Percentiles rank a stretch among this genome's conserved stretches.
Conservation (phyloP, 2,113 vertebrate species). For the Python bivittatus region DNA sequence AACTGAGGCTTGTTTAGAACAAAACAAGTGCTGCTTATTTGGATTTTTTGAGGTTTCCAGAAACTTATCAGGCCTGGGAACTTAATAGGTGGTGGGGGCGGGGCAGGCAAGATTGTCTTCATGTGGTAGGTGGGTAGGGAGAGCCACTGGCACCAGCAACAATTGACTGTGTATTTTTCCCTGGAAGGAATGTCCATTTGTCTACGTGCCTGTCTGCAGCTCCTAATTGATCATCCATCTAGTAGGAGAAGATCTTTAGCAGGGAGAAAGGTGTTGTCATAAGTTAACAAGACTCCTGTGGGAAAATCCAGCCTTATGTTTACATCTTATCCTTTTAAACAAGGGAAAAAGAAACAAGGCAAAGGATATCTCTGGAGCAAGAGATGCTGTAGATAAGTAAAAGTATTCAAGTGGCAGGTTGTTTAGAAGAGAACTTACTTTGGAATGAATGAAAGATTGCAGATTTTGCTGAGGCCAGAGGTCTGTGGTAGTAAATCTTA, state of each 20-base stretch:
- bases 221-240: not conserved
- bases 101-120: not conserved
- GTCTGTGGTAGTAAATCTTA: not conserved
- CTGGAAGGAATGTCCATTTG: not conserved
- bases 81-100: not conserved
- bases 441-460: not conserved
- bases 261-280: not conserved
- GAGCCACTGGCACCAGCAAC: not conserved
- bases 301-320: not conserved
- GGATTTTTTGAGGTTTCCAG: not conserved
- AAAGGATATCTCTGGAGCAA: not conserved
- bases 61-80: not conserved
- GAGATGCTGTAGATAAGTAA: not conserved
- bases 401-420: not conserved
- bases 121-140: too few relatives aligned
- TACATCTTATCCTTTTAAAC: not conserved
- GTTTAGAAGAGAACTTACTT: not conserved
- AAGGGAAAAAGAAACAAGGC: not conserved
- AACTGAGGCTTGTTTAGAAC: not conserved
- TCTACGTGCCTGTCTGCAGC: not conserved
- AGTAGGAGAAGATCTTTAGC: not conserved
- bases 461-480: not conserved
- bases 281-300: not conserved
- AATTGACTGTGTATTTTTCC: not conserved
- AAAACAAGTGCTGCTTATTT: not conserved